phyloP scores from a whole-genome alignment of 2,797 vertebrate genomes.

The Philypnodon macrostomus region DNA sequence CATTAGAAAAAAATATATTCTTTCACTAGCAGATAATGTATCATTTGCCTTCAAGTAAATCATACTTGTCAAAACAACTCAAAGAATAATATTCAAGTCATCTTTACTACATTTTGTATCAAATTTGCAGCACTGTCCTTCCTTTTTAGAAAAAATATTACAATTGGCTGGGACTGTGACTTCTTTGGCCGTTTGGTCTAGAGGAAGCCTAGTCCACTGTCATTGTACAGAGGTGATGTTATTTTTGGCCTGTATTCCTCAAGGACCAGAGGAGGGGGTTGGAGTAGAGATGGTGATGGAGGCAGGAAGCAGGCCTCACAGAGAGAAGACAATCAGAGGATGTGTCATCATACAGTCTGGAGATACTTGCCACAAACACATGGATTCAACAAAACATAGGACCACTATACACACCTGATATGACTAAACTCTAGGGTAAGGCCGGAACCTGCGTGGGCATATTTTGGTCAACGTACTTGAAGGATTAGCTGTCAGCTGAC shows the following conservation, averaged over 20 bases:
- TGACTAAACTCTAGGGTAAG: too few relatives aligned
- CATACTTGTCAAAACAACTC: too few relatives aligned
- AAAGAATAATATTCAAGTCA: too few relatives aligned
- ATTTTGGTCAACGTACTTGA: conserved; percentile 63
- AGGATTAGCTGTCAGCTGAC: conserved; percentile 66
- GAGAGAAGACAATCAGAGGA: conserved; percentile 67
- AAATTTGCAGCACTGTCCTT: too few relatives aligned
- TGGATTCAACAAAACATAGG: conserved; percentile 11
- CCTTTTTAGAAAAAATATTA: too few relatives aligned
- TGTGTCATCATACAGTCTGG: conserved; percentile 58
- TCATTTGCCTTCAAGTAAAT: too few relatives aligned
- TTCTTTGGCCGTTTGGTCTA: too few relatives aligned
- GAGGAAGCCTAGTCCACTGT: conserved; percentile 5
- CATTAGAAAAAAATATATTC: too few relatives aligned
- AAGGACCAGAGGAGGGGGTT: conserved; percentile 27
- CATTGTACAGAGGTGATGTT: conserved; percentile 23
- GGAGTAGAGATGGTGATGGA: conserved; percentile 19
- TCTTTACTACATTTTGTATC: too few relatives aligned
- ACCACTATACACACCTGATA: conserved; percentile 4
- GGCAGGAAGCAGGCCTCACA: conserved; percentile 61
- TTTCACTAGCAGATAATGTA: too few relatives aligned
- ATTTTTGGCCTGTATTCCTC: conserved; percentile 45
- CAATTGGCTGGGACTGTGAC: too few relatives aligned
- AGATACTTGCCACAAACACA: conserved; percentile 42
- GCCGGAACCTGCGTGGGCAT: too few relatives aligned